Evolutionary conservation across 2,113 vertebrate genomes (phyloP).

Genomic region (Pedionomus torquatus): DNA sequence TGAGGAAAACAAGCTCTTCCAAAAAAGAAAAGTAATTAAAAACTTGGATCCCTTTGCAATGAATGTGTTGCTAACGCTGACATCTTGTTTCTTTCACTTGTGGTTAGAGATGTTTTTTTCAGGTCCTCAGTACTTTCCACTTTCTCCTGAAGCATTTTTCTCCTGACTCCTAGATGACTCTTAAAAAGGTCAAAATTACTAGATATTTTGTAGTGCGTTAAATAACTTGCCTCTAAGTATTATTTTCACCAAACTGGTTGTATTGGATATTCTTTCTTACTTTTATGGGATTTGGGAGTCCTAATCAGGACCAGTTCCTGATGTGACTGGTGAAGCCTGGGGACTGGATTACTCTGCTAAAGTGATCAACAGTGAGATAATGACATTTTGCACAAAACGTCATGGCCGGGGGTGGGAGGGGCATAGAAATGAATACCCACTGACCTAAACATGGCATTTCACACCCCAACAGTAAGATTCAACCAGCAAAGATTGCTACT

Average conservation of each 20-base stretch:
- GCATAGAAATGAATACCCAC: not conserved
- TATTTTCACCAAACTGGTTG: not conserved
- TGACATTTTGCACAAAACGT: not conserved
- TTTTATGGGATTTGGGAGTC: not conserved
- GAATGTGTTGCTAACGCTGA: not conserved
- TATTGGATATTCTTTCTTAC: not conserved
- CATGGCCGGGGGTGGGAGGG: not conserved
- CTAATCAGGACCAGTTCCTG: not conserved
- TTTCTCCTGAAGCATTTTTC: not conserved
- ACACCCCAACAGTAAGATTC: not conserved
- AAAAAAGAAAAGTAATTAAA: not conserved
- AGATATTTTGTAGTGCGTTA: not conserved
- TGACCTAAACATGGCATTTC: not conserved
- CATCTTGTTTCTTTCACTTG: not conserved
- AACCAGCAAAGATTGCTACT: conserved; percentile 29
- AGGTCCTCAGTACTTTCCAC: not conserved
- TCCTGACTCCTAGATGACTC: not conserved
- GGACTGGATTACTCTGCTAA: not conserved
- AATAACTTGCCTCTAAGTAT: not conserved
- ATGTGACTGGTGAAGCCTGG: not conserved
- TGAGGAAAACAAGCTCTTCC: not conserved
- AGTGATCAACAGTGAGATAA: not conserved
- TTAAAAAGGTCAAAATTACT: not conserved
- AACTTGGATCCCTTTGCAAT: not conserved
- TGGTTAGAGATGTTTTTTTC: not conserved